Evolutionary conservation across 1,140 invertebrate species (phyloP), one percentile per base, ranked within the genome.

Genomic region (Aphaenogaster ashmeadi): DNA sequence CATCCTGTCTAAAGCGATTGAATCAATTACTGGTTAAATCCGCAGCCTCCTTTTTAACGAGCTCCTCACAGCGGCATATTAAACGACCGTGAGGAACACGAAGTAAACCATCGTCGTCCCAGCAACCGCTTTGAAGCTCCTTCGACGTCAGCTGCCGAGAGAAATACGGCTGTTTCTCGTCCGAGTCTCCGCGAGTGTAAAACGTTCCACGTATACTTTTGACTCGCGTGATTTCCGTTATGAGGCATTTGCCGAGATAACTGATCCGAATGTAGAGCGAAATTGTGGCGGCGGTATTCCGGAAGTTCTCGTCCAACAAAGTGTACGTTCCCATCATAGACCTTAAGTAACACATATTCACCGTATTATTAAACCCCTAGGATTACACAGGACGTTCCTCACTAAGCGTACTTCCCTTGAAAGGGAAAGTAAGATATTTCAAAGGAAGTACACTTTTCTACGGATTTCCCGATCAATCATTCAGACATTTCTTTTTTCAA

Each of bases 261-360:
- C 90, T 94, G 36, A 95, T 69, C 0, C 94, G 91, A 9, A 94
- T 15, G 75, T 92, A 94, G 0, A 94, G 47, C 54, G 89, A 79
- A 13, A 94, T 88, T 0, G 56, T 91, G 18, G 85, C 88, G 1
- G 52, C 71, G 8, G 87, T 90, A 1, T 79, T 27, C 1, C 75
- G 38, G 1, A 89, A n/a, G 15, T 89, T 62, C 7, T 91, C 90
- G 67, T 92, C 69, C 7, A 91, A 38, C 21, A 94, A 56, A 3
- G 36, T 18, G 44, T 89, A 93, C 7, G 56, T 92, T 27, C 89
- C 88, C 21, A 90, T 93, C 60, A 88, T 83, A 0, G 94, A 94
- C 41, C 93, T 94, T 21, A 21, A 58, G 64, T 56, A 47, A 69
- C 41, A 87, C 11, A 66, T 64, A 66, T 15, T 50, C 27, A 50